Evolutionary conservation across 2,888 invertebrate genomes (phyloP).

Genomic region (Dusona sp.): DNA sequence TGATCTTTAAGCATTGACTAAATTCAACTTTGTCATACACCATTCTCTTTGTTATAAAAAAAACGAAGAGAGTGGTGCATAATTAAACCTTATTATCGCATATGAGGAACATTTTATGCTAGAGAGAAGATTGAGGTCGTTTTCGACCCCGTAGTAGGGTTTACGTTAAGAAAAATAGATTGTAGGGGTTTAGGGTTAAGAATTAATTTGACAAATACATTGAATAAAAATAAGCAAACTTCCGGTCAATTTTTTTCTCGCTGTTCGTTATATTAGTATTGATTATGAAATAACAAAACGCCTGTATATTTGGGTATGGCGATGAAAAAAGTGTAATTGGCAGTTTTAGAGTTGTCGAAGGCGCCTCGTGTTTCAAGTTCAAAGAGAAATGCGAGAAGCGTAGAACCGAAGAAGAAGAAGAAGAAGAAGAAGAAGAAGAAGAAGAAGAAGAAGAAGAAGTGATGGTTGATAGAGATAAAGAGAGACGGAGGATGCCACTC

Average conservation of each 20-base stretch:
- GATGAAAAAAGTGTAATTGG: constrained; percentile 49
- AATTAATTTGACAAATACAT: too few species aligned
- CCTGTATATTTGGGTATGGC: not conserved
- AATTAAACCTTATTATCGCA: too few species aligned
- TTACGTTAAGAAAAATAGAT: too few species aligned
- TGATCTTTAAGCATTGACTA: too few species aligned
- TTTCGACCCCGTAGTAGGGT: too few species aligned
- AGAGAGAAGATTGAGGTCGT: too few species aligned
- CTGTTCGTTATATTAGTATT: not conserved
- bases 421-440: not conserved
- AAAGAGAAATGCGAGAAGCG: constrained; percentile 48
- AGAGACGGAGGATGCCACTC: constrained; percentile 26
- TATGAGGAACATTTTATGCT: too few species aligned
- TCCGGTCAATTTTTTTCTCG: not conserved
- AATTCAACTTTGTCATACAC: too few species aligned
- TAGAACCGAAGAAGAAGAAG: not conserved
- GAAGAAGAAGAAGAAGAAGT: not conserved
- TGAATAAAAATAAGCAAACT: not conserved
- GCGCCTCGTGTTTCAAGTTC: constrained; percentile 47
- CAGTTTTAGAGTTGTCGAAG: constrained; percentile 23
- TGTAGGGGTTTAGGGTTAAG: too few species aligned
- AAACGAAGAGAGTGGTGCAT: too few species aligned
- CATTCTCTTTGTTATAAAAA: too few species aligned
- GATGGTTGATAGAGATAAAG: not conserved
- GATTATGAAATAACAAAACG: not conserved